A percentile compares a stretch with the other conserved stretches of the same genome.
These are phyloP conservation scores for Heliornis fulica DNA, from an alignment of 2,113 vertebrate species.

Conservation along the genomic window DNA sequence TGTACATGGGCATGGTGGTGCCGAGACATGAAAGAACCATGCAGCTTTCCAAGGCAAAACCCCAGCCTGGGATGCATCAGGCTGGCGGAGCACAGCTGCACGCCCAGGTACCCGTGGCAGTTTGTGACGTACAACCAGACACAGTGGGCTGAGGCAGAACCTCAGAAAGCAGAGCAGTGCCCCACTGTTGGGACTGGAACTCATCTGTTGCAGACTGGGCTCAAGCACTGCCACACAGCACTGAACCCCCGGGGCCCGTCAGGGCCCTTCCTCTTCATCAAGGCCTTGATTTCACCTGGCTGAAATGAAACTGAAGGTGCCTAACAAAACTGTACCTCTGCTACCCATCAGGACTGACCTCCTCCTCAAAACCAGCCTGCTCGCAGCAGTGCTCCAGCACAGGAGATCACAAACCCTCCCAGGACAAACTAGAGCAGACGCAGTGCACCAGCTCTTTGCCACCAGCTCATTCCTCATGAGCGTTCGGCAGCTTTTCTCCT, in stretches of 20 bases:
- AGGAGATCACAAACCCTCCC: not conserved
- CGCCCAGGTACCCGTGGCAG: rapidly evolving
- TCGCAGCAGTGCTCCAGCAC: not conserved
- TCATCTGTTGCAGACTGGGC: not conserved
- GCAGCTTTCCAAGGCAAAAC: not conserved
- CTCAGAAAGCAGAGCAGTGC: not conserved
- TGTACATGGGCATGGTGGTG: not conserved
- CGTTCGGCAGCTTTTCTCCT: not conserved
- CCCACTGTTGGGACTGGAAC: not conserved
- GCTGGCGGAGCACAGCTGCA: rapidly evolving
- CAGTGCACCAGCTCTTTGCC: not conserved
- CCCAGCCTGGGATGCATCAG: not conserved
- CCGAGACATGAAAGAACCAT: not conserved
- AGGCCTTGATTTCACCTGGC: not conserved
- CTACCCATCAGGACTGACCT: not conserved
- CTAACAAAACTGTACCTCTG: not conserved
- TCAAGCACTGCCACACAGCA: not conserved
- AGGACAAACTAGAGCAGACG: not conserved
- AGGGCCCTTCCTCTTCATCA: not conserved
- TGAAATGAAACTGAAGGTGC: not conserved
- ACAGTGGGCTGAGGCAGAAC: rapidly evolving
- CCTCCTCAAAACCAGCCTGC: not conserved
- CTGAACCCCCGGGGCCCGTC: not conserved
- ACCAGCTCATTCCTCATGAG: not conserved
- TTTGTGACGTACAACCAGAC: not conserved